Conservation (phyloP, 1,140 invertebrate genomes). For the Drosophila sucinea region DNA sequence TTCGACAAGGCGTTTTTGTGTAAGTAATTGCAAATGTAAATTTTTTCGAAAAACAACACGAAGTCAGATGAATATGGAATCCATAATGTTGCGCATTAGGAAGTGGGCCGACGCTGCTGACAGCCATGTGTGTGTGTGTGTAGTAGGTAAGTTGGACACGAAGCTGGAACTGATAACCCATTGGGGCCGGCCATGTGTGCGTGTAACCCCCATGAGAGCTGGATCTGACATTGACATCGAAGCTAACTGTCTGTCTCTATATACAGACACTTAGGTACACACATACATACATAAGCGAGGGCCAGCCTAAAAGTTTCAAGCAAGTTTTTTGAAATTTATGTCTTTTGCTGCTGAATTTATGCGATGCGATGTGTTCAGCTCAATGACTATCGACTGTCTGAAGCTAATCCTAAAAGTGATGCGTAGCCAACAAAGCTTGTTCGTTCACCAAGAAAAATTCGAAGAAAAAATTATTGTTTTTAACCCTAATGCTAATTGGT, state of each 20-base stretch:
- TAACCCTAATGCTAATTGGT: neutral
- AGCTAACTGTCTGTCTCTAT: neutral
- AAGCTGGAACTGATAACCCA: conserved; percentile 13
- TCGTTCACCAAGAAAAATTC: neutral
- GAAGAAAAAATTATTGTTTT: neutral
- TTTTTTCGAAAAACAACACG: conserved; percentile 60
- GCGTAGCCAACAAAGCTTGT: neutral
- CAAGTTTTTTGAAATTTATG: neutral
- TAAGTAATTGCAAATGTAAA: conserved; percentile 22
- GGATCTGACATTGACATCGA: conserved; percentile 16
- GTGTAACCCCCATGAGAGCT: conserved; percentile 16
- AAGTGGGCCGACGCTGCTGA: conserved; percentile 42
- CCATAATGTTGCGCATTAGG: conserved; percentile 66
- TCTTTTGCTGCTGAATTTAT: neutral
- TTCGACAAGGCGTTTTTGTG: conserved; percentile 24
- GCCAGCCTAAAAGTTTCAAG: neutral
- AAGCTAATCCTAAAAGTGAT: neutral
- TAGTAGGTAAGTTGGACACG: conserved; percentile 11
- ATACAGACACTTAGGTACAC: neutral
- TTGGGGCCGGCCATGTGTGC: conserved; percentile 15
- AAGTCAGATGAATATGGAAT: conserved; percentile 44
- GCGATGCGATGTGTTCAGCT: neutral
- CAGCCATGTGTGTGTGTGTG: conserved; percentile 34
- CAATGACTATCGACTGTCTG: neutral
- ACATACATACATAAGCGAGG: neutral